phyloP scores from a whole-genome alignment of 2,113 vertebrate species.

The Microtus oregoni region DNA sequence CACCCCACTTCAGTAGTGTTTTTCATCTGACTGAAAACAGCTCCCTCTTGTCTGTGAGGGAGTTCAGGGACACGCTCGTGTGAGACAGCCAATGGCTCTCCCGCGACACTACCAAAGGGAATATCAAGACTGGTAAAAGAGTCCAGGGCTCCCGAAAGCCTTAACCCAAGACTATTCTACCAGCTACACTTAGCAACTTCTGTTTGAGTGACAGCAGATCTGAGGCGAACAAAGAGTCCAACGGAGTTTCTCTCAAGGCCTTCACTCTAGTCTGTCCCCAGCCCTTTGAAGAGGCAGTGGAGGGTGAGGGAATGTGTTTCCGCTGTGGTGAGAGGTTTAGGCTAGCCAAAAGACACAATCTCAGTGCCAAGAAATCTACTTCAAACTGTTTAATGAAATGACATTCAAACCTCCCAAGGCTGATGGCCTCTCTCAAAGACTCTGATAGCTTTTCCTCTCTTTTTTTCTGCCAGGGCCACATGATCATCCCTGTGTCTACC shows the following conservation, averaged over 20 bases:
- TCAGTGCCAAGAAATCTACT: background rate
- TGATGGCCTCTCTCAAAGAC: background rate
- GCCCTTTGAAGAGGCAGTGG: background rate
- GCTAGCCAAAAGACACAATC: background rate
- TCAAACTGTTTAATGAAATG: background rate
- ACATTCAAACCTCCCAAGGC: background rate
- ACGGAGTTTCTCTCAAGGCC: background rate
- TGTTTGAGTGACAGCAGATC: background rate
- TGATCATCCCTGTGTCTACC: background rate
- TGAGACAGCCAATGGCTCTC: background rate
- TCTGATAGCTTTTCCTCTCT: background rate
- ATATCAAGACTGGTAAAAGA: background rate
- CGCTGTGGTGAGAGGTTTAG: accelerated
- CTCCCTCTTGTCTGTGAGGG: background rate
- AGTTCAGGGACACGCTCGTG: accelerated
- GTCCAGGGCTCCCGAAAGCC: no score
- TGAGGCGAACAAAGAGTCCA: background rate
- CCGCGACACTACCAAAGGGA: background rate
- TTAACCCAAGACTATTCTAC: background rate
- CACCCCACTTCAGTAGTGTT: background rate
- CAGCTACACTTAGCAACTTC: background rate
- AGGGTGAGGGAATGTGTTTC: background rate
- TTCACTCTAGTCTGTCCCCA: background rate
- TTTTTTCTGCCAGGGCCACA: background rate
- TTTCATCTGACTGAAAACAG: no score